A percentile compares a stretch with the other conserved stretches of the same genome.
These are phyloP conservation scores for Drosophila nr. perissopoda DNA, from an alignment of 2,888 invertebrate species.

Conservation along the genomic window DNA sequence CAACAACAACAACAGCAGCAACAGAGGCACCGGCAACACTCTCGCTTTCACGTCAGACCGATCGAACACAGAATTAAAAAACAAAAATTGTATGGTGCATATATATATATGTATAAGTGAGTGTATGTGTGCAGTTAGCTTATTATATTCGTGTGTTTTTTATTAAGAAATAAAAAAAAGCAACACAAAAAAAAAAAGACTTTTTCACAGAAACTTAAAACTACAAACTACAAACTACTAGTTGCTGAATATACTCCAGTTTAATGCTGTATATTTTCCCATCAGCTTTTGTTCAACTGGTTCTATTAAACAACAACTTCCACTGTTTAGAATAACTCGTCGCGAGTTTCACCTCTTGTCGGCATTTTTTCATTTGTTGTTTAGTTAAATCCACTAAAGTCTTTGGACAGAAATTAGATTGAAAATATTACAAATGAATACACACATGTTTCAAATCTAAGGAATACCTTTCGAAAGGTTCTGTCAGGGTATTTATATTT, in stretches of 20 bases:
- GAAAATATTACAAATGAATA: not conserved
- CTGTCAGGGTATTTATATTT: constrained; percentile 9
- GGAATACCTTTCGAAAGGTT: not conserved
- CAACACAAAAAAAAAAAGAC: not conserved
- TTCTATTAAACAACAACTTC: not conserved
- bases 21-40: constrained; percentile 51
- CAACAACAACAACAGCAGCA: constrained; percentile 20
- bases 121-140: not conserved
- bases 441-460: not conserved
- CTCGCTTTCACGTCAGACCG: constrained; percentile 72
- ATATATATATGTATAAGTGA: not conserved
- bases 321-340: not conserved
- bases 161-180: not conserved
- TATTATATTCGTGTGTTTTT: constrained; percentile 9
- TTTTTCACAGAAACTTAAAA: not conserved
- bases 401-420: not conserved
- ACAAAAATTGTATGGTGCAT: not conserved
- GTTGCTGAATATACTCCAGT: not conserved
- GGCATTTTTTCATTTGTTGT: not conserved
- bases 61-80: constrained; percentile 68
- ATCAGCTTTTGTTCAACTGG: not conserved
- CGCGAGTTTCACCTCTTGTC: not conserved
- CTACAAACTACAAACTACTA: not conserved
- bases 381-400: not conserved
- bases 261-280: not conserved